Percentiles rank a stretch among this genome's conserved stretches.
Evolutionary conservation across 2,888 invertebrate species (phyloP).

Genomic region (Leuctra nigra): DNA sequence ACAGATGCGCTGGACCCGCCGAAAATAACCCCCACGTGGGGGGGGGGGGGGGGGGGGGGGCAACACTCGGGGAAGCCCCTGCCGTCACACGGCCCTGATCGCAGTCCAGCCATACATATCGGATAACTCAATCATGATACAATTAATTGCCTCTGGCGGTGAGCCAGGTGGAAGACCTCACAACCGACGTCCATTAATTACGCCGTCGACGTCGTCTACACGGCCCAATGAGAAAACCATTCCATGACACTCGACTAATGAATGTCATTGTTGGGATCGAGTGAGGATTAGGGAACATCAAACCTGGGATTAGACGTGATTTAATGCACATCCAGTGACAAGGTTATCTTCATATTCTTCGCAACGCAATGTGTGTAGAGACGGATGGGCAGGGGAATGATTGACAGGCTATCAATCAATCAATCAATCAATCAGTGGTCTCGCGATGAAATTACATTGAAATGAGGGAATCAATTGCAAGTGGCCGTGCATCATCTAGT

Average conservation of each 20-base stretch:
- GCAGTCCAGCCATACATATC: not conserved
- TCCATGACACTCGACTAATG: constrained; percentile 17
- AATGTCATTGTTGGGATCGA: constrained; percentile 13
- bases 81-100: not conserved
- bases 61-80: not conserved
- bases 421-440: not conserved
- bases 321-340: not conserved
- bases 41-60: too few species aligned
- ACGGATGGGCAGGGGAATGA: too few species aligned
- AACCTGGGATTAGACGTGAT: constrained; percentile 9
- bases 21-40: too few species aligned
- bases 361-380: too few species aligned
- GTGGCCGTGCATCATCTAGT: too few species aligned
- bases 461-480: constrained; percentile 6
- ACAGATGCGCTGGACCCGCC: not conserved
- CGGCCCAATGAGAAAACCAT: constrained; percentile 4
- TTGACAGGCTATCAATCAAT: too few species aligned
- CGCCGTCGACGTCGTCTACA: not conserved
- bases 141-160: constrained; percentile 16
- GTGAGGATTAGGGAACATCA: constrained; percentile 14
- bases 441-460: not conserved
- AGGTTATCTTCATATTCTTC: not conserved
- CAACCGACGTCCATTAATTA: constrained; percentile 16
- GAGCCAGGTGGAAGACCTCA: constrained; percentile 4
- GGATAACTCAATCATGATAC: constrained; percentile 17